Conservation (phyloP, 2,888 invertebrate genomes). For the Scaptomyza polygonia region DNA sequence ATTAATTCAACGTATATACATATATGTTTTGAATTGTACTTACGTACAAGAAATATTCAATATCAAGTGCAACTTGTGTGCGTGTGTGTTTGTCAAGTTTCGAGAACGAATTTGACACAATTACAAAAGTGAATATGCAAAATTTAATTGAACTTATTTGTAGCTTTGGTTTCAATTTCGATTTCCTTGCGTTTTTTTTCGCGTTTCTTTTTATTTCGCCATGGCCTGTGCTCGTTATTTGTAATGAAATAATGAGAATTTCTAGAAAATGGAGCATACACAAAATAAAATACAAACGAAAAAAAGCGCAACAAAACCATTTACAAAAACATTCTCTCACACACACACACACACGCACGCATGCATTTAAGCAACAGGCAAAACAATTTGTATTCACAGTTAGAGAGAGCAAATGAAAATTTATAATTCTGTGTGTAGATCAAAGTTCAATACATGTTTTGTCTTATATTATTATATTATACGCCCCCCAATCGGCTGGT, state of each 20-base stretch:
- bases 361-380: slow-evolving; percentile 17
- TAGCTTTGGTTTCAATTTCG: slow-evolving; percentile 62
- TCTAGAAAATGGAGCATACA: slow-evolving; percentile 55
- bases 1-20: background rate
- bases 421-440: slow-evolving; percentile 54
- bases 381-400: slow-evolving; percentile 19
- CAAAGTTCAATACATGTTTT: slow-evolving; percentile 60
- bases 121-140: slow-evolving; percentile 45
- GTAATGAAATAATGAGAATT: slow-evolving; percentile 55
- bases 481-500: slow-evolving; percentile 26
- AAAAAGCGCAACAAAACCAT: slow-evolving; percentile 2
- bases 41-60: background rate
- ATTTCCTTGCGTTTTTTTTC: slow-evolving; percentile 3
- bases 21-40: slow-evolving; percentile 11
- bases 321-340: background rate
- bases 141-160: slow-evolving; percentile 61
- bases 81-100: slow-evolving; percentile 23
- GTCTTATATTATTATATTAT: slow-evolving; percentile 28
- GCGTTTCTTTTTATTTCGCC: slow-evolving; percentile 4
- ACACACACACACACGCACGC: background rate
- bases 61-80: slow-evolving; percentile 54
- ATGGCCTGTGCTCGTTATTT: slow-evolving; percentile 23
- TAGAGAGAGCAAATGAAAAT: slow-evolving; percentile 8
- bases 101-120: slow-evolving; percentile 37
- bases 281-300: slow-evolving; percentile 11